phyloP scores from a whole-genome alignment of 64 coral and sea anemone species.

The Montipora foliosa region DNA sequence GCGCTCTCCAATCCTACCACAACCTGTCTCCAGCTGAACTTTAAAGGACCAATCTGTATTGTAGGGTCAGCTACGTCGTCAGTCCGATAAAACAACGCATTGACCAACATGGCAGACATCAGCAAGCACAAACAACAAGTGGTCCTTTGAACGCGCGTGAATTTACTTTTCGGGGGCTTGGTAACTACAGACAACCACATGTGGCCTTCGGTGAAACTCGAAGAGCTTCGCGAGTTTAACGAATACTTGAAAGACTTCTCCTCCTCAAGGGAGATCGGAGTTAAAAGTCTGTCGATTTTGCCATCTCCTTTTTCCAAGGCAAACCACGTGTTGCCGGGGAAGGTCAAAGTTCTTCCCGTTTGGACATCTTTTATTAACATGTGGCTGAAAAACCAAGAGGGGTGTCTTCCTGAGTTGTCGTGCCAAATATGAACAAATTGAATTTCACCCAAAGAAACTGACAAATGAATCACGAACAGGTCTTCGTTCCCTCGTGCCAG shows the following conservation, averaged over 20 bases:
- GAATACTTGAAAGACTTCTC: conserved; percentile 26
- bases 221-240: not conserved
- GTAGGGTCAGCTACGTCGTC: conserved; percentile 33
- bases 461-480: no score
- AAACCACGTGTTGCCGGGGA: conserved; percentile 47
- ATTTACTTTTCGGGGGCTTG: conserved; percentile 70
- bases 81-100: conserved; percentile 62
- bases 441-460: conserved; percentile 18
- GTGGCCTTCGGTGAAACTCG: conserved; percentile 67
- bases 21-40: conserved; percentile 72
- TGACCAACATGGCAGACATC: conserved; percentile 54
- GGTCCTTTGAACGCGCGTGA: conserved; percentile 69
- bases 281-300: conserved; percentile 41
- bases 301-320: conserved; percentile 41
- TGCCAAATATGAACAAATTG: conserved; percentile 59
- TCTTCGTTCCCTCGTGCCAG: no score
- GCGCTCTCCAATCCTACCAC: conserved; percentile 63
- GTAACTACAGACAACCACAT: conserved; percentile 69
- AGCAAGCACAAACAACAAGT: conserved; percentile 53
- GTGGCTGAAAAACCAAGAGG: conserved; percentile 58
- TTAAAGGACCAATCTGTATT: conserved; percentile 67
- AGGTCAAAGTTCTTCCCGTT: conserved; percentile 25
- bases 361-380: conserved; percentile 2
- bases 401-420: conserved; percentile 51
- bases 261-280: not conserved